phyloP scores from a whole-genome alignment of 2,113 vertebrate species.

The Calidris pygmaea region DNA sequence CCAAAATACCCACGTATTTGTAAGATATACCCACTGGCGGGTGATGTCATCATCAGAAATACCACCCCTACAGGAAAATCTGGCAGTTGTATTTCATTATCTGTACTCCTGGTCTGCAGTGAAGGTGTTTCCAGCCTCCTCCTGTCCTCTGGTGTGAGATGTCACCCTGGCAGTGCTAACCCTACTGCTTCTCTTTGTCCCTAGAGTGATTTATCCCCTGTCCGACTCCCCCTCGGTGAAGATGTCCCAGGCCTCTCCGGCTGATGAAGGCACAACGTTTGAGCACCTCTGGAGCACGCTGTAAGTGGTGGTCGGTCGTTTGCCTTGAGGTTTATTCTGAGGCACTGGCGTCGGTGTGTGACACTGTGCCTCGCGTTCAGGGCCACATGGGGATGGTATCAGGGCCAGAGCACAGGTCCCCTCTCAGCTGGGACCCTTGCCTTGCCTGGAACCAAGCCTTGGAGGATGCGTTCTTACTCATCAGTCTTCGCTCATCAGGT shows the following conservation, averaged over 20 bases:
- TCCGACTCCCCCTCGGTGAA: slow-evolving; percentile 73
- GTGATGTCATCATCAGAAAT: not conserved
- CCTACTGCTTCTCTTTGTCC: not conserved
- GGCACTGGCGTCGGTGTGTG: not conserved
- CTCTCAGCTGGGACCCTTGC: not conserved
- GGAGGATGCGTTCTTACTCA: fast-evolving
- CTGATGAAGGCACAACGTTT: slow-evolving; percentile 89
- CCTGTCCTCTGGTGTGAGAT: fast-evolving
- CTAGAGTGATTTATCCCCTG: slow-evolving; percentile 81
- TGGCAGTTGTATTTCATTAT: fast-evolving
- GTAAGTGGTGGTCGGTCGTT: slow-evolving; percentile 75
- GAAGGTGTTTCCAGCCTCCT: not conserved
- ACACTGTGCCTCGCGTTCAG: not conserved
- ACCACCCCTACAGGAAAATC: not conserved
- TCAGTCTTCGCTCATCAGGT: not conserved
- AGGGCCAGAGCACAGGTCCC: not conserved
- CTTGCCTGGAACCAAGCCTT: not conserved
- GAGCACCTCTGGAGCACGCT: slow-evolving; percentile 95
- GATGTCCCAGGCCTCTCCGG: slow-evolving; percentile 87
- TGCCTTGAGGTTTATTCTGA: fast-evolving
- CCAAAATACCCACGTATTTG: not conserved
- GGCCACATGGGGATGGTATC: not conserved
- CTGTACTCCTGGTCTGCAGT: not conserved
- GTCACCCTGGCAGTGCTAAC: not conserved
- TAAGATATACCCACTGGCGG: too few species aligned